Percentiles rank a stretch among this genome's conserved stretches.
These are phyloP conservation scores for Lepus oiostolus DNA, from an alignment of 2,797 vertebrate genomes.

Conservation along the genomic window DNA sequence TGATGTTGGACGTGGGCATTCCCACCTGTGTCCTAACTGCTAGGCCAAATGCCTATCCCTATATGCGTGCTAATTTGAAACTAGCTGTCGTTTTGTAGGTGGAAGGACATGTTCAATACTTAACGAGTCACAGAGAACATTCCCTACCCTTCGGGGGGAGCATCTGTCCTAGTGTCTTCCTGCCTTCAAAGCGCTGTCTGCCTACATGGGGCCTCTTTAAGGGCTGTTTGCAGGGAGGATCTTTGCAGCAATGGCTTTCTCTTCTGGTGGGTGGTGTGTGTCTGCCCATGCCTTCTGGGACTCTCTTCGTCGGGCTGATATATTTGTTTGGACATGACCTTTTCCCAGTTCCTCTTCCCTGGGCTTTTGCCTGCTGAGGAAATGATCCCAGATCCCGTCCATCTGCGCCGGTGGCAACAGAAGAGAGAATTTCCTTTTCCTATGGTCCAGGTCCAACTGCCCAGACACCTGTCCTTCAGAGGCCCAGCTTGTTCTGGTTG, in stretches of 20 bases:
- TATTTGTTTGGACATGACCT: constrained; percentile 81
- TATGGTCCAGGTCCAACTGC: constrained; percentile 75
- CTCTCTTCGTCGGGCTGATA: constrained; percentile 25
- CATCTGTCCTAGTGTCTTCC: neutral
- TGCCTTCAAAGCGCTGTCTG: neutral
- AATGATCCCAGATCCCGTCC: constrained; percentile 74
- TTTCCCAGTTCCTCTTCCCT: constrained; percentile 77
- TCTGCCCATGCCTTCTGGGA: neutral
- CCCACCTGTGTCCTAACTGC: too few relatives aligned
- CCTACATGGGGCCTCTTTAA: neutral
- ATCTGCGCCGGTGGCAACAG: constrained; percentile 79
- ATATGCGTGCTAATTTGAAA: neutral
- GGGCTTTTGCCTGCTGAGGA: constrained; percentile 75
- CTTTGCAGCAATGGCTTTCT: rapidly evolving
- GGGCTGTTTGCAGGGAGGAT: neutral
- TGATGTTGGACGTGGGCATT: too few relatives aligned
- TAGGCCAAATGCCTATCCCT: too few relatives aligned
- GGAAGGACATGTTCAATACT: neutral
- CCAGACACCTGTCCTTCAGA: constrained; percentile 75
- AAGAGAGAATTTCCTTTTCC: constrained; percentile 74
- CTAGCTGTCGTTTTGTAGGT: neutral
- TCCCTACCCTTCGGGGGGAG: neutral
- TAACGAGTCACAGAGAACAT: neutral
- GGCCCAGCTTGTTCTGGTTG: neutral
- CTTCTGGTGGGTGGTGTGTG: neutral